Percentiles rank a stretch among this genome's conserved stretches.
phyloP scores from a whole-genome alignment of 2,113 vertebrate species.

The Camelus bactrianus region DNA sequence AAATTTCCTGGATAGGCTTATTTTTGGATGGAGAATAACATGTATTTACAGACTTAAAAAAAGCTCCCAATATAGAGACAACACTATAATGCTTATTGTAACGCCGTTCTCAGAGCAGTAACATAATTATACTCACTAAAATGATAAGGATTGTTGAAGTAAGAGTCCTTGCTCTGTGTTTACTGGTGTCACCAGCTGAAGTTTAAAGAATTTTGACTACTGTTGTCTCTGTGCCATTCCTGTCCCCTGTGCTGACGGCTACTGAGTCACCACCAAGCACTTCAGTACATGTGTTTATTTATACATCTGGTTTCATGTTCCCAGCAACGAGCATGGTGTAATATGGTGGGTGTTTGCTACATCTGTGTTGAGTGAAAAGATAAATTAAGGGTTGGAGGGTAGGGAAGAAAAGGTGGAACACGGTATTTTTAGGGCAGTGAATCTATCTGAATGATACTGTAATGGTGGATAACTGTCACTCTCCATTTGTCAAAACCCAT shows the following conservation, averaged over 20 bases:
- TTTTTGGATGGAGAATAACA: neutral
- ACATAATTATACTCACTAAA: neutral
- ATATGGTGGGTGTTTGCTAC: neutral
- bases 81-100: neutral
- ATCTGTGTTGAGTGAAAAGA: neutral
- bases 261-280: neutral
- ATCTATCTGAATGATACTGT: neutral
- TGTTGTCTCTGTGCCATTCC: neutral
- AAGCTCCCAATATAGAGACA: neutral
- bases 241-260: neutral
- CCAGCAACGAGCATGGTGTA: neutral
- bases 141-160: neutral
- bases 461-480: neutral
- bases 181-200: neutral
- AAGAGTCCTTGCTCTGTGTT: neutral
- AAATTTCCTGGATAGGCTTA: slow-evolving; percentile 1
- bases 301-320: neutral
- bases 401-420: neutral
- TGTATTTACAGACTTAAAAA: slow-evolving; percentile 5
- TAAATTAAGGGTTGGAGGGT: neutral
- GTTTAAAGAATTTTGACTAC: neutral
- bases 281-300: neutral
- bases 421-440: neutral
- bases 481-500: neutral
- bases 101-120: neutral